phyloP scores from a whole-genome alignment of 2,888 invertebrate genomes.

The Ichneumoninae sp. region DNA sequence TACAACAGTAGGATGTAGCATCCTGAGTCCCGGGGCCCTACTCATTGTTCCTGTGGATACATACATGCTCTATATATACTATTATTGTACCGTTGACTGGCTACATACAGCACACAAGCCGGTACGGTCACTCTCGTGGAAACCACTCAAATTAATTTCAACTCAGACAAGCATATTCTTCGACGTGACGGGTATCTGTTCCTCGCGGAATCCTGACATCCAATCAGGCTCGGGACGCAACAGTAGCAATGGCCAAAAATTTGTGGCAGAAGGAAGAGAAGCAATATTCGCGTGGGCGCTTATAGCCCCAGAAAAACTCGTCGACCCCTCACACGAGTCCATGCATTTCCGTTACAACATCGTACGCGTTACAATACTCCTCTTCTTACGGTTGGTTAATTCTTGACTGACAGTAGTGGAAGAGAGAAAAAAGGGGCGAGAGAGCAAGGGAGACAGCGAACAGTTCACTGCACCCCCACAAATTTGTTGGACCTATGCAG shows the following conservation, averaged over 20 bases:
- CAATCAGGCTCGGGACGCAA: conserved; percentile 74
- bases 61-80: background rate
- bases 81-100: conserved; percentile 21
- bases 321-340: conserved; percentile 75
- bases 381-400: conserved; percentile 81
- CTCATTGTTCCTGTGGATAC: conserved; percentile 1
- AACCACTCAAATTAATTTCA: conserved; percentile 84
- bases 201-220: conserved; percentile 75
- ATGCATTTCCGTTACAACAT: conserved; percentile 80
- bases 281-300: conserved; percentile 45
- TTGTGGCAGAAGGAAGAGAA: conserved; percentile 12
- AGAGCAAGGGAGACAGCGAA: conserved; percentile 17
- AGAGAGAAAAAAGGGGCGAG: conserved; percentile 41
- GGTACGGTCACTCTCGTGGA: conserved; percentile 72
- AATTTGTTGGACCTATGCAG: conserved; percentile 7
- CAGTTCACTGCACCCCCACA: conserved; percentile 45
- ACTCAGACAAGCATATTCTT: conserved; percentile 82
- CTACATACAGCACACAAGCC: background rate
- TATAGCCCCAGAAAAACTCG: conserved; percentile 31
- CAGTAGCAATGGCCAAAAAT: conserved; percentile 26
- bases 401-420: conserved; percentile 81
- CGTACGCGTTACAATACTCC: conserved; percentile 76
- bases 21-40: conserved; percentile 35
- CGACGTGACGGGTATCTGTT: conserved; percentile 74
- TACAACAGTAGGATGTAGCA: conserved; percentile 43